These are phyloP conservation scores for Pedicia rivosa DNA, from an alignment of 2,888 invertebrate species.

Conservation along the genomic window DNA sequence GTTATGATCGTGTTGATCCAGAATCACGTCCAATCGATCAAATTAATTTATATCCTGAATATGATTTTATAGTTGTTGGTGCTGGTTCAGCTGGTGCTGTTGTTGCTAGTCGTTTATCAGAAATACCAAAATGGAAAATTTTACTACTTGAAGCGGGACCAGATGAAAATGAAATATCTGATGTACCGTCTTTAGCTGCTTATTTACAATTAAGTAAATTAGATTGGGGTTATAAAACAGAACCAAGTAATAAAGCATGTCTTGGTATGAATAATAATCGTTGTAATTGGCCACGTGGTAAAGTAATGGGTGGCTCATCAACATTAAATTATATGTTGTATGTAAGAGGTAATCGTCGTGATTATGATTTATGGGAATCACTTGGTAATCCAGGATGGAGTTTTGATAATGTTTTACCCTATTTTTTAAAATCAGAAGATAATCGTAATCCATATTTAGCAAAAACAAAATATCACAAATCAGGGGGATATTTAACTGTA, in stretches of 20 bases:
- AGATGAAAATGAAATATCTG: conserved; percentile 75
- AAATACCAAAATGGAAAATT: conserved; percentile 59
- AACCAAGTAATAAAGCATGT: conserved; percentile 65
- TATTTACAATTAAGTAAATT: conserved; percentile 72
- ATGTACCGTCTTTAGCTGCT: conserved; percentile 73
- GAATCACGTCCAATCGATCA: conserved; percentile 59
- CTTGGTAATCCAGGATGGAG: conserved; percentile 82
- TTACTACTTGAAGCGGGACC: conserved; percentile 72
- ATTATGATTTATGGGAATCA: conserved; percentile 80
- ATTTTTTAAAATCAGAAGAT: conserved; percentile 82
- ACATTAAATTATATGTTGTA: conserved; percentile 85
- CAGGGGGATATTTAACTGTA: conserved; percentile 58
- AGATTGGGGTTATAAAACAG: conserved; percentile 83
- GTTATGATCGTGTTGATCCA: conserved; percentile 66
- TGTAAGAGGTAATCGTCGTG: conserved; percentile 65
- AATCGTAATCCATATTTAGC: conserved; percentile 72
- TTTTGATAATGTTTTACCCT: conserved; percentile 66
- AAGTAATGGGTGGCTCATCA: conserved; percentile 77
- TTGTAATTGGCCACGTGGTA: conserved; percentile 81
- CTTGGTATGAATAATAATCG: conserved; percentile 65
- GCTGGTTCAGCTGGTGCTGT: conserved; percentile 86
- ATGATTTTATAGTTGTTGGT: conserved; percentile 72
- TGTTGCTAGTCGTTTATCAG: conserved; percentile 64
- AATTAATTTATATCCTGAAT: conserved; percentile 49
- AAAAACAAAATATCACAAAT: conserved; percentile 49